Evolutionary conservation across 1,140 invertebrate species (phyloP).

Genomic region (Bombus balteatus): DNA sequence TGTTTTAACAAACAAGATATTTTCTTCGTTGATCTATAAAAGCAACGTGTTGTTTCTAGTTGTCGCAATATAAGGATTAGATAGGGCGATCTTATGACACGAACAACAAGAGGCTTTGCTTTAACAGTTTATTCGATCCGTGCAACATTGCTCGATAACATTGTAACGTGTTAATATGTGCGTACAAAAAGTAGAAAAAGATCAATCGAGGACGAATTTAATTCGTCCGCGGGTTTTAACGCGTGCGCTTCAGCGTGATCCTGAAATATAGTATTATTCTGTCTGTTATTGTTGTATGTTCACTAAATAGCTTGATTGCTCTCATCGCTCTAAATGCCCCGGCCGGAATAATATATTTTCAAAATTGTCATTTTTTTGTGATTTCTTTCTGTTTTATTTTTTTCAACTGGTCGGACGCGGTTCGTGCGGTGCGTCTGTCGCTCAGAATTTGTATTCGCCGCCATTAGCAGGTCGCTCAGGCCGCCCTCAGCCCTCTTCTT

Average conservation of each 20-base stretch:
- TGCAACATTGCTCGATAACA: constrained; percentile 56
- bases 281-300: constrained; percentile 1
- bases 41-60: not conserved
- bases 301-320: constrained; percentile 45
- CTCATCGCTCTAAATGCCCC: constrained; percentile 19
- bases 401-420: constrained; percentile 30
- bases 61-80: constrained; percentile 8
- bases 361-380: constrained; percentile 10
- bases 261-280: constrained; percentile 36
- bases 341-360: constrained; percentile 9
- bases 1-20: not conserved
- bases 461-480: not conserved
- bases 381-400: not conserved
- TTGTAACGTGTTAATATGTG: constrained; percentile 55
- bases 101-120: not conserved
- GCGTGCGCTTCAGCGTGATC: constrained; percentile 46
- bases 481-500: not conserved
- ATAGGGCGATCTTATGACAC: not conserved
- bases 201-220: constrained; percentile 49
- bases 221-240: constrained; percentile 27
- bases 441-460: not conserved
- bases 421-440: constrained; percentile 12
- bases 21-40: no score
- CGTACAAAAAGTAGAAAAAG: constrained; percentile 70
- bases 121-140: constrained; percentile 53